These are phyloP conservation scores for Parauchenoglanis ngamensis DNA, from an alignment of 2,797 vertebrate species.

Conservation along the genomic window DNA sequence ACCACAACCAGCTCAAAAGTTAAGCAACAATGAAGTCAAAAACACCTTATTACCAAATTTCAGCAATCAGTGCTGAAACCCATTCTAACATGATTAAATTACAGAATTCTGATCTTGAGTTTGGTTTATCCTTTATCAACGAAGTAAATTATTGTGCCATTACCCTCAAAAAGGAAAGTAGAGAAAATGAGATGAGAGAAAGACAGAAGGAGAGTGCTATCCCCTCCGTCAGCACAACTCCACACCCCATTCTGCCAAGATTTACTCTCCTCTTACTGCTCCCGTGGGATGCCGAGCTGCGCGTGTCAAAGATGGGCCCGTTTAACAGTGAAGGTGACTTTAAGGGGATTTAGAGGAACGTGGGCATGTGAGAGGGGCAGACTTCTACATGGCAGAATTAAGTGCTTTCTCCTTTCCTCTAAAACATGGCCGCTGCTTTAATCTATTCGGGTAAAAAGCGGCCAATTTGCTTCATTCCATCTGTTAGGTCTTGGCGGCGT, in stretches of 20 bases:
- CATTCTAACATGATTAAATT: background rate
- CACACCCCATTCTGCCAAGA: conserved; percentile 71
- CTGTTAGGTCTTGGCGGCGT: conserved; percentile 73
- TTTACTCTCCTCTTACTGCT: conserved; percentile 74
- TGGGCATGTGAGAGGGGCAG: conserved; percentile 35
- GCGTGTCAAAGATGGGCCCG: conserved; percentile 74
- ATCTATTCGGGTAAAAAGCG: conserved; percentile 79
- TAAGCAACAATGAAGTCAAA: background rate
- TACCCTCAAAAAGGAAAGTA: conserved; percentile 19
- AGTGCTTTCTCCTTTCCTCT: conserved; percentile 69
- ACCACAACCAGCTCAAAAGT: background rate
- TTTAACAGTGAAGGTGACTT: conserved; percentile 84
- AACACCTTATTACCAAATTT: background rate
- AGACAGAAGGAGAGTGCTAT: conserved; percentile 60
- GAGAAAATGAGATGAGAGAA: conserved; percentile 40
- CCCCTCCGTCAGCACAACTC: conserved; percentile 71
- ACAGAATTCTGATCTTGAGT: background rate
- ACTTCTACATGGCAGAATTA: conserved; percentile 75
- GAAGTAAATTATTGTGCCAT: conserved; percentile 16
- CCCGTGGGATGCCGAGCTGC: conserved; percentile 74
- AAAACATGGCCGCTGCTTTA: conserved; percentile 69
- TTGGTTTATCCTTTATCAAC: background rate
- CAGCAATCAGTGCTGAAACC: background rate
- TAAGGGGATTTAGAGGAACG: conserved; percentile 78
- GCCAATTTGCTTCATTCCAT: conserved; percentile 81